Percentiles rank a stretch among this genome's conserved stretches.
phyloP scores from a whole-genome alignment of 2,113 vertebrate species.

The Mesembrinibis cayennensis region DNA sequence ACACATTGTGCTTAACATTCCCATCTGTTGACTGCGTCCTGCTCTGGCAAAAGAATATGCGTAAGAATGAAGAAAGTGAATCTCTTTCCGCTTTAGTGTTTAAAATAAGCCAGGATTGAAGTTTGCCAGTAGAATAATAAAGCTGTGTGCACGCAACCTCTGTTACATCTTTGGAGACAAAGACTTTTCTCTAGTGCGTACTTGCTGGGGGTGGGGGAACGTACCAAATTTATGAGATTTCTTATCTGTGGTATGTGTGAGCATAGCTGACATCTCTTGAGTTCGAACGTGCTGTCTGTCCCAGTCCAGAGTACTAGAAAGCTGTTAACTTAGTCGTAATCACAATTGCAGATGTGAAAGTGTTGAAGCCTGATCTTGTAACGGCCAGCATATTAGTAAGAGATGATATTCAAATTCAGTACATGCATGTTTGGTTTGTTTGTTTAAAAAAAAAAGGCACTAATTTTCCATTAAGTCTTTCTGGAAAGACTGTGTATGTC shows the following conservation, averaged over 20 bases:
- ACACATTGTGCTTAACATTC: neutral
- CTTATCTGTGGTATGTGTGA: neutral
- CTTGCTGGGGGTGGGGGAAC: neutral
- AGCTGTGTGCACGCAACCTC: neutral
- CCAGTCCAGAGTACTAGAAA: neutral
- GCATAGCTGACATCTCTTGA: neutral
- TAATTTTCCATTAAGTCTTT: neutral
- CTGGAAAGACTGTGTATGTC: neutral
- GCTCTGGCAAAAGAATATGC: neutral
- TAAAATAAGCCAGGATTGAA: neutral
- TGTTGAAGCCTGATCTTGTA: neutral
- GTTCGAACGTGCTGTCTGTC: neutral
- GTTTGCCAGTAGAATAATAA: neutral
- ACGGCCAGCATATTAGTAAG: fast-evolving
- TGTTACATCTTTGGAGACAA: neutral
- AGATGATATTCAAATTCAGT: neutral
- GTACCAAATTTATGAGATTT: neutral
- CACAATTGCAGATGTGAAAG: neutral
- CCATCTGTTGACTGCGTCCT: neutral
- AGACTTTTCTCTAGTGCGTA: neutral
- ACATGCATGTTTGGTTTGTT: too few relatives aligned
- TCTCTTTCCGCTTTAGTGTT: neutral
- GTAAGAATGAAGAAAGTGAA: neutral
- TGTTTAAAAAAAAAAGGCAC: neutral
- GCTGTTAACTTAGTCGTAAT: neutral